Conservation (phyloP, 1,140 invertebrate genomes). For the Sitophilus oryzae region DNA sequence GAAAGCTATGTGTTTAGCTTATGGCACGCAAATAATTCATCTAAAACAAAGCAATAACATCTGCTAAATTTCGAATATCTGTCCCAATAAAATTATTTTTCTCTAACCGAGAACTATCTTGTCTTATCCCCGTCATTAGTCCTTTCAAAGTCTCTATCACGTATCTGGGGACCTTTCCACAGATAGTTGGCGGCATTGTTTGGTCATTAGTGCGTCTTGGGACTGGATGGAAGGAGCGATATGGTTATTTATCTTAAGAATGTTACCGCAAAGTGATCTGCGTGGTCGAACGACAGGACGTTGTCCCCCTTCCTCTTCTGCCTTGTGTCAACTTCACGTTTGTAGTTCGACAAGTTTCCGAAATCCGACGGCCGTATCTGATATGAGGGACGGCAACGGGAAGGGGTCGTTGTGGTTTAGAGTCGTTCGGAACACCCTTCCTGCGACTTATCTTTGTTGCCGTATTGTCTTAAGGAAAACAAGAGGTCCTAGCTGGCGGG, state of each 20-base stretch:
- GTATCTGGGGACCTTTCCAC: conserved; percentile 34
- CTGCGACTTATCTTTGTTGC: conserved; percentile 28
- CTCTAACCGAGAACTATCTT: conserved; percentile 13
- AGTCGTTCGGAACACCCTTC: conserved; percentile 21
- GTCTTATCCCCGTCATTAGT: conserved; percentile 29
- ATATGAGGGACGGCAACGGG: conserved; percentile 39
- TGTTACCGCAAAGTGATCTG: conserved; percentile 43
- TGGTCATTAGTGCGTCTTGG: conserved; percentile 41
- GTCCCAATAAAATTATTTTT: conserved; percentile 23
- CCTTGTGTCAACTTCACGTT: conserved; percentile 39
- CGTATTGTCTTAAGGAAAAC: conserved; percentile 29
- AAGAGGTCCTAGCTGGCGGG: conserved; percentile 24
- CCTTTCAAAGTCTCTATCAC: conserved; percentile 28
- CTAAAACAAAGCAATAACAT: neutral
- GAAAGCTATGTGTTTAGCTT: too few relatives aligned
- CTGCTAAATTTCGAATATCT: neutral
- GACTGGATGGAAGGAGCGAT: conserved; percentile 35
- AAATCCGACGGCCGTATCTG: conserved; percentile 31
- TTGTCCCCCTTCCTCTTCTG: conserved; percentile 15
- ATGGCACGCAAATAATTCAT: neutral
- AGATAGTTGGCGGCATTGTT: conserved; percentile 37
- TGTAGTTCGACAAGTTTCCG: conserved; percentile 40
- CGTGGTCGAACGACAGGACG: conserved; percentile 37
- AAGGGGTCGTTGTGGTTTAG: conserved; percentile 37
- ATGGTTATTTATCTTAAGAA: conserved; percentile 44